Evolutionary conservation across 2,888 invertebrate species (phyloP), one percentile per base, ranked within the genome.

Genomic region (Maniola hyperantus): DNA sequence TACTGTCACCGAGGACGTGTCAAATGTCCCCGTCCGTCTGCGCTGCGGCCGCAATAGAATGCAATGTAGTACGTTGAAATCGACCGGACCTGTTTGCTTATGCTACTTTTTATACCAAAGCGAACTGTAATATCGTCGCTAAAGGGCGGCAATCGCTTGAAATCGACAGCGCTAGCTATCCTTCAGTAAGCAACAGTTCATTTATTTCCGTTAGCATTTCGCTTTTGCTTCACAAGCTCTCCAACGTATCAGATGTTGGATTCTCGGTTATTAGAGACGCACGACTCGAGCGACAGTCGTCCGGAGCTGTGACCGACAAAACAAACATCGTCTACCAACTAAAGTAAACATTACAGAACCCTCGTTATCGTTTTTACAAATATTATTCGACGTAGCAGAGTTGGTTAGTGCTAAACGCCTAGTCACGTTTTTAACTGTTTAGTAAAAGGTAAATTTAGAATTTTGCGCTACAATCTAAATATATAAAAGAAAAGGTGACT

Each of bases 131-230:
- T 48, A 1, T 2, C 11, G 20, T 6, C 7, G 2, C 44, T 20
- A 72, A 85, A 72, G 75, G 78, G 51, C 69, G 67, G 71, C 20
- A 77, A 73, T 80, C 65, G 73, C 66, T 72, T 71, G 73, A 54
- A 20, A 36, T 33, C 66, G 65, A 68, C 64, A 77, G 75, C 77
- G 73, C 81, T 77, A 85, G 83, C 85, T 83, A 86, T 81, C 79
- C 81, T 84, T 84, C 83, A 84, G 82, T 81, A 79, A 81, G 84
- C 79, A 83, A 85, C 84, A 87, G 88, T 87, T 89, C 85, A 89
- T 89, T 89, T 89, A 84, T 89, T 89, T 89, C 88, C 88, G 86
- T 89, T 88, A 87, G 80, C 85, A 86, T 85, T 87, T 77, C 72
- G 72, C 74, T 76, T 85, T 84, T 84, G 81, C 81, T 80, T 81